phyloP scores from a whole-genome alignment of 1,140 invertebrate species.

The Ptiloglossa arizonensis region DNA sequence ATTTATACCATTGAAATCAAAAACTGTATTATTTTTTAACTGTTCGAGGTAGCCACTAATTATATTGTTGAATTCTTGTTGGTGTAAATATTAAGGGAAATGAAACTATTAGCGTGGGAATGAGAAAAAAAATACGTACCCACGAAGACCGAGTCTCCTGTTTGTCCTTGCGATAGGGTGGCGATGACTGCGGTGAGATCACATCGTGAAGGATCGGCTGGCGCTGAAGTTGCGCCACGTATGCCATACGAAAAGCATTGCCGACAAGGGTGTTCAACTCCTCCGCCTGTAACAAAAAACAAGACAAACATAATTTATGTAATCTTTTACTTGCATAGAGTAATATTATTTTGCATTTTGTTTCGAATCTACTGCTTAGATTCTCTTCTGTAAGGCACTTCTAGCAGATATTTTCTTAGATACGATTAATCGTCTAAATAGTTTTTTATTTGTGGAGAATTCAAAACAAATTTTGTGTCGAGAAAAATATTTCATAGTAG shows the following conservation, averaged over 20 bases:
- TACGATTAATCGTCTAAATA: no score
- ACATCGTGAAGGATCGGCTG: constrained; percentile 83
- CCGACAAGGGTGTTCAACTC: constrained; percentile 93
- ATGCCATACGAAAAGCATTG: constrained; percentile 96
- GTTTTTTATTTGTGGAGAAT: no score
- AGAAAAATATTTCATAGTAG: no score
- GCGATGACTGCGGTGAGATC: constrained; percentile 79
- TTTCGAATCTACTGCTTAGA: no score
- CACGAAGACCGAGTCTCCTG: constrained; percentile 80
- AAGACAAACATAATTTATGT: constrained; percentile 16
- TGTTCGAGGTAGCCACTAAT: no score
- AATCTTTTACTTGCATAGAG: neutral
- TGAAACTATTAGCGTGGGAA: neutral
- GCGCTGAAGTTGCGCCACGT: constrained; percentile 91
- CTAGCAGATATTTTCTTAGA: no score
- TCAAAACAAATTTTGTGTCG: no score
- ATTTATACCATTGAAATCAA: no score
- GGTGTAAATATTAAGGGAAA: neutral
- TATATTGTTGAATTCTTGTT: no score
- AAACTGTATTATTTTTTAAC: no score
- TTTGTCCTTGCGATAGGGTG: constrained; percentile 77
- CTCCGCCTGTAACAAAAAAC: constrained; percentile 87
- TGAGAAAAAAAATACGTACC: constrained; percentile 76
- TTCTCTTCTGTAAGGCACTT: no score
- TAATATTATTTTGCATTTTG: neutral